Evolutionary conservation across 2,113 vertebrate species (phyloP).

Genomic region (Pterocles orientalis): DNA sequence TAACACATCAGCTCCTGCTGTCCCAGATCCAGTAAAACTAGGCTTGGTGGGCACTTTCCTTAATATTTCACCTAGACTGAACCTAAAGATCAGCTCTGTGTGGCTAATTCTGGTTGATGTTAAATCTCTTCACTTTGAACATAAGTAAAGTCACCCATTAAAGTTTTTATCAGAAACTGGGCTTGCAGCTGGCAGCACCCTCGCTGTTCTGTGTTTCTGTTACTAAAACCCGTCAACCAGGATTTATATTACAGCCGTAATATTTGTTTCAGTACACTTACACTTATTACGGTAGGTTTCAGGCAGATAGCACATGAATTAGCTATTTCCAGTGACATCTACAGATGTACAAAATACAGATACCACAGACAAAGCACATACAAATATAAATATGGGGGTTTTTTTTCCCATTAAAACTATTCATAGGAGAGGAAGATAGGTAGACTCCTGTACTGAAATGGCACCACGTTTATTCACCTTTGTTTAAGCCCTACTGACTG

Average conservation of each 20-base stretch:
- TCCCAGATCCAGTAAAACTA: not conserved
- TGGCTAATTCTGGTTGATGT: not conserved
- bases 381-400: not conserved
- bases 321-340: constrained; percentile 2
- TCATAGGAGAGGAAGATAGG: not conserved
- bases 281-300: not conserved
- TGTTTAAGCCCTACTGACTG: not conserved
- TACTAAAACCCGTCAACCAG: not conserved
- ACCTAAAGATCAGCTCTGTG: not conserved
- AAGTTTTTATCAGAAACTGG: not conserved
- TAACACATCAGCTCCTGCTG: not conserved
- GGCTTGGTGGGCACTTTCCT: not conserved
- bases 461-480: not conserved
- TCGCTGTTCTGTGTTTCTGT: not conserved
- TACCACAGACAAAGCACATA: not conserved
- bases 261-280: not conserved
- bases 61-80: not conserved
- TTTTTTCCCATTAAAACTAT: not conserved
- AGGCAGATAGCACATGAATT: constrained; percentile 12
- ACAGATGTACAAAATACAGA: not conserved
- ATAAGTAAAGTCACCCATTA: not conserved
- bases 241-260: not conserved
- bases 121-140: not conserved
- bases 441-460: not conserved
- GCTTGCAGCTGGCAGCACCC: not conserved